A percentile compares a stretch with the other conserved stretches of the same genome.
These are phyloP conservation scores for Leucoraja ocellata DNA, from an alignment of 2,797 vertebrate species.

Conservation along the genomic window DNA sequence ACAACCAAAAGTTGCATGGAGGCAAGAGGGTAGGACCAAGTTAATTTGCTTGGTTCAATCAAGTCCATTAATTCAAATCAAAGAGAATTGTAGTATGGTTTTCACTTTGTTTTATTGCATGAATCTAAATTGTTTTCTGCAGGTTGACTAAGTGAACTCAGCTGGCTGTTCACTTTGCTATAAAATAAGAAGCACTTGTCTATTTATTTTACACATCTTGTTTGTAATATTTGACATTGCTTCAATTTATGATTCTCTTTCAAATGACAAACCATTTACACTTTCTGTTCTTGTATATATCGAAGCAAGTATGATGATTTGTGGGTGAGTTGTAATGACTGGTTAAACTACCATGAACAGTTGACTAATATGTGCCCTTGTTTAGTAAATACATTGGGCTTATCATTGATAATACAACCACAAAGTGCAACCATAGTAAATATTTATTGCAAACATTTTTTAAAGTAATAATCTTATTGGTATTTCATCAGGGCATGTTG, in stretches of 20 bases:
- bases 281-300: no score
- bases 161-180: neutral
- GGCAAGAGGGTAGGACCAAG: neutral
- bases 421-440: neutral
- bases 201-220: neutral
- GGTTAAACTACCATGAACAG: neutral
- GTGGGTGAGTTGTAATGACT: neutral
- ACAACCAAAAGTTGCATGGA: neutral
- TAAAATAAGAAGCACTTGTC: neutral
- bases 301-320: neutral
- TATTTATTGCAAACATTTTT: neutral
- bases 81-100: neutral
- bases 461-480: neutral
- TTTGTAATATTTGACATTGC: neutral
- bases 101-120: neutral
- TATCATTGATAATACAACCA: neutral
- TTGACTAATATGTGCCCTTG: constrained; percentile 21
- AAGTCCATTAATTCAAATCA: neutral
- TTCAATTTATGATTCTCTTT: neutral
- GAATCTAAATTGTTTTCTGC: neutral
- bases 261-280: neutral
- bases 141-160: neutral
- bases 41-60: neutral
- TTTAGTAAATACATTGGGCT: constrained; percentile 21
- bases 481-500: constrained; percentile 71